Percentiles rank a stretch among this genome's conserved stretches.
These are phyloP conservation scores for Amazona guildingii DNA, from an alignment of 2,113 vertebrate genomes.

Conservation along the genomic window DNA sequence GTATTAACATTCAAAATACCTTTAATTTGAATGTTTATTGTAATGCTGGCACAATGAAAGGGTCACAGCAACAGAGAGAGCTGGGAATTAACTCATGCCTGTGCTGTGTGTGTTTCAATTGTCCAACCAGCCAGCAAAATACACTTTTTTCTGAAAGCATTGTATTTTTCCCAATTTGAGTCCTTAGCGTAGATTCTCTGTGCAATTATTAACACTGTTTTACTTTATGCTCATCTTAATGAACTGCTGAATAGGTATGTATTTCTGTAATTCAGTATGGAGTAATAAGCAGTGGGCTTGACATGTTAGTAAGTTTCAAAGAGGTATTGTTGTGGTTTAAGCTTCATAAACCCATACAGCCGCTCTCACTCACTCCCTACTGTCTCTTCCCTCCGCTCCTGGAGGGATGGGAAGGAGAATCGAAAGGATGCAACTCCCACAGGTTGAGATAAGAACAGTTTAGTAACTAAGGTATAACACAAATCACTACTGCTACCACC, in stretches of 20 bases:
- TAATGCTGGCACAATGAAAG: not conserved
- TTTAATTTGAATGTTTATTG: not conserved
- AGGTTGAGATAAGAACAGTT: no score
- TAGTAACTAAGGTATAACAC: no score
- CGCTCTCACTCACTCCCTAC: no score
- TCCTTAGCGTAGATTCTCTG: not conserved
- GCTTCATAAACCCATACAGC: no score
- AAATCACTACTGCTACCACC: no score
- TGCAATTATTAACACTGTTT: not conserved
- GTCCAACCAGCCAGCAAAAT: not conserved
- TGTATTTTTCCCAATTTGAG: not conserved
- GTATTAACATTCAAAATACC: not conserved
- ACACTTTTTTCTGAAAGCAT: not conserved
- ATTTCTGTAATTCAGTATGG: not conserved
- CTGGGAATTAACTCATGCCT: not conserved
- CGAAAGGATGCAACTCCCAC: no score
- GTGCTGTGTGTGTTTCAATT: not conserved
- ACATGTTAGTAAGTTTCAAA: not conserved
- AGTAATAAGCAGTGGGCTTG: not conserved
- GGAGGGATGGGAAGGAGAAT: no score
- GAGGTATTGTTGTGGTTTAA: not conserved
- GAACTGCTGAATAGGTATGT: not conserved
- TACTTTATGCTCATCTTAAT: not conserved
- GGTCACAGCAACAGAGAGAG: not conserved
- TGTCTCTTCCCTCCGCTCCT: no score